Conservation (phyloP, 1,140 invertebrate genomes). For the Aricia agestis region DNA sequence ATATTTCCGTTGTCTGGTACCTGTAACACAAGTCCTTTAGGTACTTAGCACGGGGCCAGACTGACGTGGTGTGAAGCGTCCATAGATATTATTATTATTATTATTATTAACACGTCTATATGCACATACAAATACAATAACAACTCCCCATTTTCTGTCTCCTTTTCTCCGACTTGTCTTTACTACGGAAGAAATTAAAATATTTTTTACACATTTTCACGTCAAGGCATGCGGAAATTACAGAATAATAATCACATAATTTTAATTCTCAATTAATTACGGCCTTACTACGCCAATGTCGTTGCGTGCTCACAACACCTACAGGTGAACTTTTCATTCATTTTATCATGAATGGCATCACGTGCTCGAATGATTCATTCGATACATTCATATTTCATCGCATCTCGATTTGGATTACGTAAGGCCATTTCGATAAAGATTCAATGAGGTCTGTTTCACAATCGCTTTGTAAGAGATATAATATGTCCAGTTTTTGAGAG, state of each 20-base stretch:
- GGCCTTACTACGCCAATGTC: slow-evolving; percentile 3
- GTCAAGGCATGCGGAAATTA: background rate
- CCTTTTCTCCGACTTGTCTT: no score
- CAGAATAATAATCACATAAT: background rate
- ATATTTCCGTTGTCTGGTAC: no score
- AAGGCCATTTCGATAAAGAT: background rate
- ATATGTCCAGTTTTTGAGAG: no score
- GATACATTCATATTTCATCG: background rate
- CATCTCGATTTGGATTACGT: background rate
- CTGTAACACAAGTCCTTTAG: no score
- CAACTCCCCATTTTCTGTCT: no score
- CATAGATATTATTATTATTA: no score
- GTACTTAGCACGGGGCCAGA: no score
- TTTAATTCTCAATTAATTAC: background rate
- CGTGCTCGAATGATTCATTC: slow-evolving; percentile 9
- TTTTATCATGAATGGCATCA: background rate
- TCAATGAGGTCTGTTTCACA: background rate
- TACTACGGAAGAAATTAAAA: background rate
- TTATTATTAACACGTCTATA: no score
- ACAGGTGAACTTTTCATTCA: slow-evolving; percentile 9
- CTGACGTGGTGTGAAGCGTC: no score
- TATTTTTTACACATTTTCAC: background rate
- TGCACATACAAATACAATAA: no score
- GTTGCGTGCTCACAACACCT: slow-evolving; percentile 5
- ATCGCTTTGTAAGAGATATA: no score